These are phyloP conservation scores for Trogon melanurus DNA, from an alignment of 2,113 vertebrate genomes.

Conservation along the genomic window DNA sequence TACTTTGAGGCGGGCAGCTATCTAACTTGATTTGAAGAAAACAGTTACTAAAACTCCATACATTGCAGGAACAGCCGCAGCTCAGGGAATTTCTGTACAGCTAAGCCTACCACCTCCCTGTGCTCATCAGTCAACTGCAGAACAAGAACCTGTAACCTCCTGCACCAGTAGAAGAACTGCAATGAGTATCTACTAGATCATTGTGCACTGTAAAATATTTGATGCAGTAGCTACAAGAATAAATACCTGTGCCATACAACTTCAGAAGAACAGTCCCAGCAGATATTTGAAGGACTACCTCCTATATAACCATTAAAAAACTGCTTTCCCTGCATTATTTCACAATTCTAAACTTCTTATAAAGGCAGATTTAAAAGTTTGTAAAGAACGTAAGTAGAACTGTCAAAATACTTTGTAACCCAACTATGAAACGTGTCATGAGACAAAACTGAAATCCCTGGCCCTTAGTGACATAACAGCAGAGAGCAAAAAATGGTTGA, in stretches of 20 bases:
- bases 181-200: background rate
- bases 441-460: background rate
- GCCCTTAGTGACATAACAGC: background rate
- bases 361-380: background rate
- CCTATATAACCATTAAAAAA: background rate
- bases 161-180: background rate
- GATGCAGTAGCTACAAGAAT: background rate
- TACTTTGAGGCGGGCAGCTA: background rate
- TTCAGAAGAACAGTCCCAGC: background rate
- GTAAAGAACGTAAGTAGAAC: background rate
- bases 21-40: background rate
- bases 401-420: background rate
- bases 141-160: background rate
- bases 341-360: background rate
- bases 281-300: background rate
- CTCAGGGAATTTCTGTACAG: background rate
- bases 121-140: background rate
- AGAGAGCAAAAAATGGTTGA: background rate
- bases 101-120: background rate
- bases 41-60: background rate
- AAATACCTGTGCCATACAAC: background rate
- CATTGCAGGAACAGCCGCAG: background rate
- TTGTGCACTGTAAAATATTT: background rate
- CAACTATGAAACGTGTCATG: background rate
- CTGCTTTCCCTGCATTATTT: background rate